A percentile compares a stretch with the other conserved stretches of the same genome.
Evolutionary conservation across 30 jellyfish, hydroid and myxozoan species (phyloP).

Genomic region (Mastigias papua): DNA sequence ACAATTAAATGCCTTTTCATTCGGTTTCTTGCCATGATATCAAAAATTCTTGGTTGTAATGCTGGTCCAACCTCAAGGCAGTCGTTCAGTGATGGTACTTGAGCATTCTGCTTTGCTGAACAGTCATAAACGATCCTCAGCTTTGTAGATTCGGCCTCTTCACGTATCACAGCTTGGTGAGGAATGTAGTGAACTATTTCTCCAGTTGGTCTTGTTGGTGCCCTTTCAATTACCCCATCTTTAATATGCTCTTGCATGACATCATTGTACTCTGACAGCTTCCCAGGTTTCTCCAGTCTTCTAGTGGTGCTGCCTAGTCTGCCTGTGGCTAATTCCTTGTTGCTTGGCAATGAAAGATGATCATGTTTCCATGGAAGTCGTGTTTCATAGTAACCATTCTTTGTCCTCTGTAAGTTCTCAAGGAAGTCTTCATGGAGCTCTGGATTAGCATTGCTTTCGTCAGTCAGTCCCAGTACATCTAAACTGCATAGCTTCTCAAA

Average conservation of each 20-base stretch:
- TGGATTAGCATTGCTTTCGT: background rate
- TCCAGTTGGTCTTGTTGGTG: slow-evolving; percentile 27
- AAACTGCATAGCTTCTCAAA: slow-evolving; percentile 55
- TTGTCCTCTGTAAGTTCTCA: background rate
- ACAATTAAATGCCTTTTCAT: slow-evolving; percentile 33
- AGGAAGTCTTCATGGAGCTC: background rate
- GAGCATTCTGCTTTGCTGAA: slow-evolving; percentile 59
- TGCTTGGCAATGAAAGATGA: slow-evolving; percentile 25
- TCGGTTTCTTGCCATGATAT: slow-evolving; percentile 61
- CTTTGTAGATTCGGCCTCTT: slow-evolving; percentile 65
- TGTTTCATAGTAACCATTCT: slow-evolving; percentile 29
- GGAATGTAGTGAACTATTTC: slow-evolving; percentile 53
- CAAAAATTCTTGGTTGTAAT: slow-evolving; percentile 41
- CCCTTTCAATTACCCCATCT: slow-evolving; percentile 58
- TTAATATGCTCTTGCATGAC: slow-evolving; percentile 48
- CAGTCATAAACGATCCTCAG: slow-evolving; percentile 73
- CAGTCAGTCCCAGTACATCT: background rate
- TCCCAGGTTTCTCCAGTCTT: slow-evolving; percentile 31
- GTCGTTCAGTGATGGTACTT: slow-evolving; percentile 72
- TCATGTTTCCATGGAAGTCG: slow-evolving; percentile 60
- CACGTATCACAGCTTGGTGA: slow-evolving; percentile 72
- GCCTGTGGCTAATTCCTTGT: slow-evolving; percentile 36
- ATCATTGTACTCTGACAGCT: slow-evolving; percentile 11
- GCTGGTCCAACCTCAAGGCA: slow-evolving; percentile 78
- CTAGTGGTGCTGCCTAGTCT: slow-evolving; percentile 32